phyloP scores from a whole-genome alignment of 1,140 invertebrate genomes.

The Pinna nobilis region DNA sequence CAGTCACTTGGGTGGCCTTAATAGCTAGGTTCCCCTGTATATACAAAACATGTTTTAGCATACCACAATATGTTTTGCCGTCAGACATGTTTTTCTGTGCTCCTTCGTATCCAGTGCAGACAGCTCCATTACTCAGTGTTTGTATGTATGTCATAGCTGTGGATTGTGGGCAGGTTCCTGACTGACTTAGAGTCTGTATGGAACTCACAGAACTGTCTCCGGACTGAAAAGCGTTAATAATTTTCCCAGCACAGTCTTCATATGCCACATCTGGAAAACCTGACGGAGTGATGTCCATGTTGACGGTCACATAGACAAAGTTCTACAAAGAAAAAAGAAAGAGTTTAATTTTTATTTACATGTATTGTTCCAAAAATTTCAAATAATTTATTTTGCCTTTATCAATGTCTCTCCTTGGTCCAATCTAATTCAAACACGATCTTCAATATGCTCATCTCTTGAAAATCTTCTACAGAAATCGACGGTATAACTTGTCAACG shows the following conservation, averaged over 20 bases:
- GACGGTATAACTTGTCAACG: too few species aligned
- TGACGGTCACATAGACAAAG: slow-evolving; percentile 20
- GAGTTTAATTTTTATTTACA: neutral
- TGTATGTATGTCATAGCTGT: neutral
- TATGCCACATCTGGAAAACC: slow-evolving; percentile 10
- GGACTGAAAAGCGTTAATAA: slow-evolving; percentile 1
- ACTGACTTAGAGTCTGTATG: neutral
- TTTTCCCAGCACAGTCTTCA: slow-evolving; percentile 4
- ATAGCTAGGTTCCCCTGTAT: too few species aligned
- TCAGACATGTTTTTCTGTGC: slow-evolving; percentile 8
- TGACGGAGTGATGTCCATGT: slow-evolving; percentile 14
- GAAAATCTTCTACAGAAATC: too few species aligned
- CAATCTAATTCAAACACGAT: too few species aligned
- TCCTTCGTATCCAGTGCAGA: slow-evolving; percentile 9
- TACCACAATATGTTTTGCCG: slow-evolving; percentile 22
- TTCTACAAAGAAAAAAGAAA: slow-evolving; percentile 13
- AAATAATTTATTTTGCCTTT: too few species aligned
- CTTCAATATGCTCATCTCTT: too few species aligned
- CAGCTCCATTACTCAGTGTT: neutral
- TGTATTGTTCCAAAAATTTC: too few species aligned
- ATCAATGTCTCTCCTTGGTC: too few species aligned
- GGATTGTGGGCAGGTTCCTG: neutral
- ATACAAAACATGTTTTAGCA: too few species aligned
- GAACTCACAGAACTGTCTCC: neutral
- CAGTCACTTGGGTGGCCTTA: too few species aligned